Base-by-base conservation (phyloP, 2,113 vertebrate genomes). In the Beaufortia kweichowensis region DNA sequence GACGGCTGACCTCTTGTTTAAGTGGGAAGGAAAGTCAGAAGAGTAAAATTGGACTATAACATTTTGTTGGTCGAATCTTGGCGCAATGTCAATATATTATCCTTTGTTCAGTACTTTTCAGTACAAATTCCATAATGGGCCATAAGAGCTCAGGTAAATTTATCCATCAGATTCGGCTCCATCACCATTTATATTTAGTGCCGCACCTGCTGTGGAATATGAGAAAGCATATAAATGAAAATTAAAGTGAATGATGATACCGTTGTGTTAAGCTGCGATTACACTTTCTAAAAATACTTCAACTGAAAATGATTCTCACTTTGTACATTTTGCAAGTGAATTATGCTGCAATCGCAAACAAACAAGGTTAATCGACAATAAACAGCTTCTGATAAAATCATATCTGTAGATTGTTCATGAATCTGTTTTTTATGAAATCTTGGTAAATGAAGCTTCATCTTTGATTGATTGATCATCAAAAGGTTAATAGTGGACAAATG, bases 1-100 rank as follows among this genome's bases (percentile, higher is more conserved):
- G 55, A 60, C 24, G 21, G 24, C 23, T 73, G 56, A 61, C 39
- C 70, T 46, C 56, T 7, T 29, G 9, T 61, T 60, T n/a, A 24
- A 24, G 1, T 7, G 17, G 43, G 24, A 46, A 14, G 23, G 17
- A 41, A 35, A 56, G 35, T 35, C 8, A 23, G 29, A 23, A 57
- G 41, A 26, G 24, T 28, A 26, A 53, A 53, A 53, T 6, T 1
- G 14, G 17, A 48, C 43, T 19, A 19, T 6, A 48, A 15, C 43
- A 14, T 48, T 48, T 48, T 3, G 5, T 48, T 48, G 43, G 43
- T 46, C 12, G 17, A 48, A 14, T 15, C 14, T 17, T 48, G 43
- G 43, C 6, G 7, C 6, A 53, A 53, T 53, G 48, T 53, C 48
- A 53, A 9, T 53, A n/a, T 53, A 9, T 53, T 53, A 53, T 53